These are phyloP conservation scores for Sceloporus tristichus DNA, from an alignment of 2,113 vertebrate species.

Conservation along the genomic window DNA sequence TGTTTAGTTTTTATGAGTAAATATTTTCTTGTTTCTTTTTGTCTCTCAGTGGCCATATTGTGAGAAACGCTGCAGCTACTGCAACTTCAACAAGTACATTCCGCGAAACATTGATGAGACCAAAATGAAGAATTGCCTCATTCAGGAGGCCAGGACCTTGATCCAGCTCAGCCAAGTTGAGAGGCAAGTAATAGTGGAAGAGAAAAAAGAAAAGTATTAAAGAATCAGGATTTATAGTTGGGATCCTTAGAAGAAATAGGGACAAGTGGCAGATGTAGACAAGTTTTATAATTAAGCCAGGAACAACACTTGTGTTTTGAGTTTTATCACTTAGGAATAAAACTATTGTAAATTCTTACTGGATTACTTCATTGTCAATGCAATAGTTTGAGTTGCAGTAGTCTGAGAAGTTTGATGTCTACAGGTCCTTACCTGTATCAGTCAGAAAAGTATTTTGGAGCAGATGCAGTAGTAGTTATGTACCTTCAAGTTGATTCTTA, in stretches of 20 bases:
- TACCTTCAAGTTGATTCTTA: too few species aligned
- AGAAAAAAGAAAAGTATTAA: rapidly evolving
- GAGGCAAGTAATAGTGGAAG: slow-evolving; percentile 71
- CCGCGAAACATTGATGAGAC: slow-evolving; percentile 77
- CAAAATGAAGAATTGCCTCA: slow-evolving; percentile 82
- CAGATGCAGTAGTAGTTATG: not conserved
- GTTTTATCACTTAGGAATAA: not conserved
- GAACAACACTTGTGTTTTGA: not conserved
- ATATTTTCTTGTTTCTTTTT: not conserved
- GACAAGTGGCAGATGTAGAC: not conserved
- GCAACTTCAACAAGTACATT: slow-evolving; percentile 94
- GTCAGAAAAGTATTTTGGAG: not conserved
- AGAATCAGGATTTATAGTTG: not conserved
- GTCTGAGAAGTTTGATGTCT: too few species aligned
- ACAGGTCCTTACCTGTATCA: not conserved
- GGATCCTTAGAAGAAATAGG: not conserved
- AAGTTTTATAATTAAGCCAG: not conserved
- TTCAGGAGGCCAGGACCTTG: slow-evolving; percentile 82
- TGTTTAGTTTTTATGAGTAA: not conserved
- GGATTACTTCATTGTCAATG: not conserved
- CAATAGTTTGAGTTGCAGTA: not conserved
- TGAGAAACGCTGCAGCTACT: slow-evolving; percentile 91
- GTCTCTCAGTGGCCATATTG: slow-evolving; percentile 93
- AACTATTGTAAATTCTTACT: too few species aligned
- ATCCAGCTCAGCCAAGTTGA: slow-evolving; percentile 85